A percentile compares a stretch with the other conserved stretches of the same genome.
These are phyloP conservation scores for Saturnia japonica DNA, from an alignment of 2,888 invertebrate genomes.

Conservation along the genomic window DNA sequence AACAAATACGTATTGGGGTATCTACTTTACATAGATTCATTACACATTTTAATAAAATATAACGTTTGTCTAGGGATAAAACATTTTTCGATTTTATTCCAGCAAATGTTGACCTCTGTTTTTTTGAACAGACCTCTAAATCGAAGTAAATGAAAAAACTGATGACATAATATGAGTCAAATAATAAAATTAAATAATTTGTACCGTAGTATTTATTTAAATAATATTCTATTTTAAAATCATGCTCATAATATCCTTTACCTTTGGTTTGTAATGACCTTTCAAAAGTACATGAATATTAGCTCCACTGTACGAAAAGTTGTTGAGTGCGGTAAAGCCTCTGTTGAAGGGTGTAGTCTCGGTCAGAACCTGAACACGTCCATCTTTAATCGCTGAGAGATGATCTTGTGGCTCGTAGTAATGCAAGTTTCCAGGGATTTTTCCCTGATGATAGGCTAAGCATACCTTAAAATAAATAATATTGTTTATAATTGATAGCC, in stretches of 20 bases:
- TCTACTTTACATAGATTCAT: too few relatives aligned
- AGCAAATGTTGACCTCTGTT: not conserved
- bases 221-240: not conserved
- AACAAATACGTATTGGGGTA: constrained; percentile 24
- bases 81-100: too few relatives aligned
- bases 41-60: too few relatives aligned
- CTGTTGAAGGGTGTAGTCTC: constrained; percentile 44
- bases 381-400: constrained; percentile 39
- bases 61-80: too few relatives aligned
- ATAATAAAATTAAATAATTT: not conserved
- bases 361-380: constrained; percentile 44
- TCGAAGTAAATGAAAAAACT: too few relatives aligned
- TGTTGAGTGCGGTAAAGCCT: constrained; percentile 46
- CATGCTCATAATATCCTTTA: constrained; percentile 22
- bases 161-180: too few relatives aligned
- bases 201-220: not conserved
- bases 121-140: not conserved
- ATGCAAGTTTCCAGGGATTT: constrained; percentile 52
- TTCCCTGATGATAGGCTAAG: constrained; percentile 50
- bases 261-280: constrained; percentile 49
- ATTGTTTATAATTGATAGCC: not conserved
- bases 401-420: constrained; percentile 43
- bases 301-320: constrained; percentile 45
- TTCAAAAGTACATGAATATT: constrained; percentile 49
- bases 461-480: constrained; percentile 42